Evolutionary conservation across 2,797 vertebrate species (phyloP), one percentile per base, ranked within the genome.

Genomic region (Eurystomus glaucurus): DNA sequence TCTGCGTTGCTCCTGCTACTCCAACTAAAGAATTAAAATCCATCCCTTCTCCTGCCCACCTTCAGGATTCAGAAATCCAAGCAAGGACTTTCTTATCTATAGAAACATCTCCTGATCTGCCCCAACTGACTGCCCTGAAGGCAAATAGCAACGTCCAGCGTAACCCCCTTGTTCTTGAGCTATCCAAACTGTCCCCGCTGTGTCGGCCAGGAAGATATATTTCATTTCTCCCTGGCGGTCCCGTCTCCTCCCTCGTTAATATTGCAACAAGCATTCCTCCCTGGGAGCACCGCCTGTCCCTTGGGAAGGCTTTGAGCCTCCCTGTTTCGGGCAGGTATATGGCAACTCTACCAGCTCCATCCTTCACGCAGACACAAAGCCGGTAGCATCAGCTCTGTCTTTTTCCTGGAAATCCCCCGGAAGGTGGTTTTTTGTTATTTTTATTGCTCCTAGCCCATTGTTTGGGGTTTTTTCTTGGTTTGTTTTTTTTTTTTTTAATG

Each of bases 231-330:
- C 50, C 26, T 31, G 45, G 69, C 6, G 37, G 41, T 86, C 77
- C 85, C 1, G 0, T 74, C 80, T 84, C 74, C 65, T 85, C 66
- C 65, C 43, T 85, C 10, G 0, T 84, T 61, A 69, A 79, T 84
- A 70, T 17, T 90, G 39, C 66, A 83, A n/a, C 33, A 60, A n/a
- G 46, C 25, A 12, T 66, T 76, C 64, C 46, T 94, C 58, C 54
- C 72, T 3, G 2, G 86, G 79, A 90, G 55, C 55, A 62, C 45
- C 26, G 76, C 87, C 88, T 66, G 80, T 74, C 92, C 91, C 76
- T 85, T 18, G 15, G 71, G 92, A 96, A 92, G 90, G 71, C 88
- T 96, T 93, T 55, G 48, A 93, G 71, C 84, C 60, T 94, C 70
- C 54, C 21, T 85, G 48, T 86, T 95, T 68, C 58, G 70, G 93